Evolutionary conservation across 1,140 invertebrate species (phyloP), one percentile per base, ranked within the genome.

Genomic region (Polypedilum vanderplanki): DNA sequence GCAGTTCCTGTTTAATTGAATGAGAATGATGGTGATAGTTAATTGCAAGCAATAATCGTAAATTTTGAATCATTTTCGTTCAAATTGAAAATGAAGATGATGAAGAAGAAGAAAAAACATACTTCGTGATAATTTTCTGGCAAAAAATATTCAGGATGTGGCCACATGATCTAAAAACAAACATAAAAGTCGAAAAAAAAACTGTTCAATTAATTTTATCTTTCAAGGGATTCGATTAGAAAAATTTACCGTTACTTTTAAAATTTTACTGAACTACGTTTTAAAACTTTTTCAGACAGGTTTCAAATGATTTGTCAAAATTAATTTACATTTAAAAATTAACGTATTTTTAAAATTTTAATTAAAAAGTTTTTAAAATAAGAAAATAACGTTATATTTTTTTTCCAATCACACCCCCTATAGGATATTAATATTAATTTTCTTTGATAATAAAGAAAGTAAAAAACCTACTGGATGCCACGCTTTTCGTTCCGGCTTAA

Each of bases 61-160:
- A 33, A 57, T 57, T 57, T 57, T 12, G n/a, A 57, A 57, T 57
- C 46, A 57, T n/a, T 57, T 57, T 33, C 24, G 24, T 5, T 33
- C 24, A 33, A 33, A 33, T 33, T 33, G 24, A 33, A 33, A 33
- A 33, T 5, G 24, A 33, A 3, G 24, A 33, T 33, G 24, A 33
- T 33, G 5, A 33, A 33, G 5, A 5, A 33, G 24, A 33, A 33
- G 5, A 5, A 33, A 33, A 15, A 57, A 15, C 10, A 57, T 57
- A 57, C 65, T 70, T 70, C 65, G 18, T 70, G 65, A 20, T 22
- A 70, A 12, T 70, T 70, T 70, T 70, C 65, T 7, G 65, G 65
- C 9, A 70, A 18, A 22, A 70, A 70, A 20, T 70, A 70, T 18
- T 70, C 65, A 18, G 65, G 65, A 70, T 70, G 65, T 10, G 65